A percentile compares a stretch with the other conserved stretches of the same genome.
These are phyloP conservation scores for Irena cyanogastra DNA, from an alignment of 2,113 vertebrate species.

Conservation along the genomic window DNA sequence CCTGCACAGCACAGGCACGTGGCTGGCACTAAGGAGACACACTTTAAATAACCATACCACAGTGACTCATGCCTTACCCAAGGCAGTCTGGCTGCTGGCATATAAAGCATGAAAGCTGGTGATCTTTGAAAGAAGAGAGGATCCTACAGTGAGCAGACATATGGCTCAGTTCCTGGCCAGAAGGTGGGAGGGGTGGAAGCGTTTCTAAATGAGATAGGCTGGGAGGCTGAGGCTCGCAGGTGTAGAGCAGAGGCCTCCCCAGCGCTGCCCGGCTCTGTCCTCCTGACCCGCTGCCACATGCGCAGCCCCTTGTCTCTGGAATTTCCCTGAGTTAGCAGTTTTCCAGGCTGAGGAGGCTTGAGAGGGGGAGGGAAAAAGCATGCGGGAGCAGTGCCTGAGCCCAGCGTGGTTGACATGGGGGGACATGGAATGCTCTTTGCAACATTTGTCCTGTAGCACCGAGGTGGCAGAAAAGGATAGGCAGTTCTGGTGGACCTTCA, in stretches of 20 bases:
- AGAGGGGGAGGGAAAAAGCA: neutral
- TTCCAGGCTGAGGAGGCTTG: neutral
- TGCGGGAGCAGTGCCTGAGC: neutral
- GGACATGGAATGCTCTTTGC: neutral
- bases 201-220: neutral
- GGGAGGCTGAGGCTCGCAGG: neutral
- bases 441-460: neutral
- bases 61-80: conserved; percentile 48
- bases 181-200: conserved; percentile 8
- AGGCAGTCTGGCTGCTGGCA: conserved; percentile 36
- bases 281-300: neutral
- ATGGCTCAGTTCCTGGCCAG: conserved; percentile 48
- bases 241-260: neutral
- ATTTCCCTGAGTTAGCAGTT: neutral
- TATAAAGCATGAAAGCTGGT: neutral
- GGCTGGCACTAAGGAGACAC: conserved; percentile 7
- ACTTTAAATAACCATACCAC: conserved; percentile 34
- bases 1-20: neutral
- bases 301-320: neutral
- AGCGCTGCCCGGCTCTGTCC: neutral
- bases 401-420: fast-evolving
- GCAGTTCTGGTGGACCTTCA: neutral
- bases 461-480: neutral
- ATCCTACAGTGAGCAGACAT: conserved; percentile 31
- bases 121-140: conserved; percentile 27